These are phyloP conservation scores for Anabas testudineus DNA, from an alignment of 2,797 vertebrate species.

Conservation along the genomic window DNA sequence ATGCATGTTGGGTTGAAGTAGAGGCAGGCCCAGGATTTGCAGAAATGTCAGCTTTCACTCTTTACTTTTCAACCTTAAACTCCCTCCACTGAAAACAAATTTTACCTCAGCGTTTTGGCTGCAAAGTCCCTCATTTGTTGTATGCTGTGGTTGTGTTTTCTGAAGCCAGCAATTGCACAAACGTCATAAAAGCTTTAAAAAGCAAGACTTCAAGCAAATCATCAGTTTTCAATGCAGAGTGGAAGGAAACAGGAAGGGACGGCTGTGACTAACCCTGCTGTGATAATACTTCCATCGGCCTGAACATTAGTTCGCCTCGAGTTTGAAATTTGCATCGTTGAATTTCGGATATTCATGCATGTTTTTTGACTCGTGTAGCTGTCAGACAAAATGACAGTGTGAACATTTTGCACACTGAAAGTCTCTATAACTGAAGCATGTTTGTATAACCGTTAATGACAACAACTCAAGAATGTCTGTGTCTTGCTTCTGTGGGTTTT, in stretches of 20 bases:
- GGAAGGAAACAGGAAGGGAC: background rate
- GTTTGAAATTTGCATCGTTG: no score
- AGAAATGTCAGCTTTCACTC: slow-evolving; percentile 30
- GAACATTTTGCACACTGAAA: no score
- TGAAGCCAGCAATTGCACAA: background rate
- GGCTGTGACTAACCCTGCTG: slow-evolving; percentile 17
- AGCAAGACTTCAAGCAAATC: slow-evolving; percentile 15
- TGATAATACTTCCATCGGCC: background rate
- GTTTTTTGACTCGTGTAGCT: background rate
- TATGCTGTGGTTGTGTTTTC: background rate
- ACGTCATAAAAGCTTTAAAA: background rate
- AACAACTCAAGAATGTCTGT: no score
- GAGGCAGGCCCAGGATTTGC: slow-evolving; percentile 41
- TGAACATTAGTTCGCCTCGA: background rate
- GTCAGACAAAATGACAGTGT: background rate
- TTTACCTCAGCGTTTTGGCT: background rate
- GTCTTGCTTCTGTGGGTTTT: background rate
- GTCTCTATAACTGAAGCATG: no score
- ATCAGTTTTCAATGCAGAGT: slow-evolving; percentile 26
- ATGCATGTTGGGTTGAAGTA: slow-evolving; percentile 45
- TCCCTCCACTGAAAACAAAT: background rate
- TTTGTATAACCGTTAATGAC: no score
- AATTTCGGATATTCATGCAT: background rate
- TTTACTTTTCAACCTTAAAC: background rate
- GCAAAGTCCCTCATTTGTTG: background rate